A percentile compares a stretch with the other conserved stretches of the same genome.
These are phyloP conservation scores for Osmerus mordax DNA, from an alignment of 2,113 vertebrate genomes.

Conservation along the genomic window DNA sequence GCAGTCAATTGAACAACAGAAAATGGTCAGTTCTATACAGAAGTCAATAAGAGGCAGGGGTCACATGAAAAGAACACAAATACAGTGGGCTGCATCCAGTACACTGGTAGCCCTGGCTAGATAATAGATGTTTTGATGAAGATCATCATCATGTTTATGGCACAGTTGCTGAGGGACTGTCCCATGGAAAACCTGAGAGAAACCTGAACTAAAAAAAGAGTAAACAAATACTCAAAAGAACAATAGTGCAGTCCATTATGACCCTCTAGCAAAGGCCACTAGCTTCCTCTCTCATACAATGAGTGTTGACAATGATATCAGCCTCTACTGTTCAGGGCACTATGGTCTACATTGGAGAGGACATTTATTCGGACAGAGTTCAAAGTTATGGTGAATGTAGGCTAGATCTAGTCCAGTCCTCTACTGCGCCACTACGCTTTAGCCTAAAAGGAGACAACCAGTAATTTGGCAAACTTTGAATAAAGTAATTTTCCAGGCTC, in stretches of 20 bases:
- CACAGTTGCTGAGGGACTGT: not conserved
- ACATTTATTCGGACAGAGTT: no score
- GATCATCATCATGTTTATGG: not conserved
- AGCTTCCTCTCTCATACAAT: conserved; percentile 53
- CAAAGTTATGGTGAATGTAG: no score
- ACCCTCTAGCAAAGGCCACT: conserved; percentile 43
- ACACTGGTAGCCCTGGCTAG: not conserved
- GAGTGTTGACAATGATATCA: conserved; percentile 1
- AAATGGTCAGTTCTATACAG: not conserved
- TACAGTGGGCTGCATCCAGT: no score
- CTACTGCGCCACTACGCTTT: not conserved
- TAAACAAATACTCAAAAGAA: conserved; percentile 47
- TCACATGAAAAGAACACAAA: conserved; percentile 2
- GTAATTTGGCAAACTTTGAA: not conserved
- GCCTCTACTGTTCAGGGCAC: no score
- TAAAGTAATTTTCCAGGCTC: conserved; percentile 39
- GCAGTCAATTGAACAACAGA: not conserved
- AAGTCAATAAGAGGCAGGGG: not conserved
- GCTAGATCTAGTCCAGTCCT: no score
- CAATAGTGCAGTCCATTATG: conserved; percentile 32
- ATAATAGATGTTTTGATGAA: conserved; percentile 35
- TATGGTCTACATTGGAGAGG: no score
- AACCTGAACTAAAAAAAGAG: conserved; percentile 24
- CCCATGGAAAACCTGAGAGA: conserved; percentile 27
- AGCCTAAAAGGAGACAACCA: not conserved